These are phyloP conservation scores for Apteryx owenii DNA, from an alignment of 2,113 vertebrate genomes.

Conservation along the genomic window DNA sequence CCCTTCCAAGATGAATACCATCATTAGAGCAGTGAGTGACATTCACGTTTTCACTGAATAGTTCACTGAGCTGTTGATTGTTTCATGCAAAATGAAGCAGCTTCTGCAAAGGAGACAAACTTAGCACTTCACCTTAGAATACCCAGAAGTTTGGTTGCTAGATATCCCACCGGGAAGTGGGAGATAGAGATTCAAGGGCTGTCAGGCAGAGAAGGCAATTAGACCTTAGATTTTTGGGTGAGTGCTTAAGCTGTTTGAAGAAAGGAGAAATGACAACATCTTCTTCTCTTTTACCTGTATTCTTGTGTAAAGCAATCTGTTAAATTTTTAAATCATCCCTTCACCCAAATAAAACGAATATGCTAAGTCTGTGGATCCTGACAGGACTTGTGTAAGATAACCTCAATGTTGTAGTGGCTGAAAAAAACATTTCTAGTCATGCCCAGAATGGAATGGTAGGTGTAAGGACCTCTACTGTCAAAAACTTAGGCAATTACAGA, in stretches of 20 bases:
- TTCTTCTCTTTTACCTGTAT: not conserved
- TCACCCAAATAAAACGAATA: not conserved
- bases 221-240: not conserved
- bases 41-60: not conserved
- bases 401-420: not conserved
- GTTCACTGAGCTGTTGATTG: not conserved
- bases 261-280: not conserved
- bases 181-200: not conserved
- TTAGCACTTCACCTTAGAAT: not conserved
- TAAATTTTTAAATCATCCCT: not conserved
- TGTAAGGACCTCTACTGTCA: not conserved
- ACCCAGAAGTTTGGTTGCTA: not conserved
- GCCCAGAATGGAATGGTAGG: not conserved
- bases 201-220: not conserved
- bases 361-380: not conserved
- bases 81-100: not conserved
- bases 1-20: not conserved
- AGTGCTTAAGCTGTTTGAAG: not conserved
- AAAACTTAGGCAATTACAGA: not conserved
- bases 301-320: not conserved
- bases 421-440: not conserved
- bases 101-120: constrained; percentile 12
- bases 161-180: not conserved
- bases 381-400: not conserved
- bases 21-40: not conserved